A percentile compares a stretch with the other conserved stretches of the same genome.
Evolutionary conservation across 1,140 invertebrate genomes (phyloP).

Genomic region (Lysiphlebus fabarum): DNA sequence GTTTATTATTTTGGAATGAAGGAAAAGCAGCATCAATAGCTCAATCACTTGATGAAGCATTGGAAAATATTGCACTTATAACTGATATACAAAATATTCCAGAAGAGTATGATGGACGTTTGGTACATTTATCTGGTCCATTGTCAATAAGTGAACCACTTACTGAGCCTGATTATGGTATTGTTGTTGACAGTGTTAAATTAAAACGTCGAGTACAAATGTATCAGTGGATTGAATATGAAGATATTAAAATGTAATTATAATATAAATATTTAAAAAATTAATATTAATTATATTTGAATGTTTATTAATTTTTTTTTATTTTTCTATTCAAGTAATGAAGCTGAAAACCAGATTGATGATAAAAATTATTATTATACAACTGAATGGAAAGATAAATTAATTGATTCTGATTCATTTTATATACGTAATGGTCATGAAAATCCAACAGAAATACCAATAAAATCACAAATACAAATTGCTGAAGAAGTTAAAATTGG

Average conservation of each 20-base stretch:
- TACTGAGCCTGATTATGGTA: slow-evolving; percentile 75
- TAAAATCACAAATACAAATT: slow-evolving; percentile 61
- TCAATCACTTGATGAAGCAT: slow-evolving; percentile 68
- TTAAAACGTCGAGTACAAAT: slow-evolving; percentile 78
- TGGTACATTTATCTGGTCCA: slow-evolving; percentile 74
- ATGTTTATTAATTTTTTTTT: too few relatives aligned
- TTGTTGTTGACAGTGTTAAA: slow-evolving; percentile 72
- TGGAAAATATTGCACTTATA: slow-evolving; percentile 59
- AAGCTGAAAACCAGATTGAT: slow-evolving; percentile 31
- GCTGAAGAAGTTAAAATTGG: slow-evolving; percentile 60
- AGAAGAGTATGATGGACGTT: slow-evolving; percentile 66
- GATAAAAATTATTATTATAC: slow-evolving; percentile 69
- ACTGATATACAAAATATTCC: slow-evolving; percentile 56
- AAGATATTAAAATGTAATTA: slow-evolving; percentile 61
- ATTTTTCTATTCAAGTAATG: slow-evolving; percentile 29
- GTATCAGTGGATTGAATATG: slow-evolving; percentile 86
- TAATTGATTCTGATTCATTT: slow-evolving; percentile 74
- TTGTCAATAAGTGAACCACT: slow-evolving; percentile 74
- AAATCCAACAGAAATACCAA: slow-evolving; percentile 70
- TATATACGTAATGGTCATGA: slow-evolving; percentile 71
- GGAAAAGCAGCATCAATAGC: slow-evolving; percentile 69
- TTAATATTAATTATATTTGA: too few relatives aligned
- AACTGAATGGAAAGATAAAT: slow-evolving; percentile 77
- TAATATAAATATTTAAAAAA: too few relatives aligned
- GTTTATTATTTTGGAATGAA: slow-evolving; percentile 73